These are phyloP conservation scores for Rhagonycha lutea DNA, from an alignment of 2,888 invertebrate species.

Conservation along the genomic window DNA sequence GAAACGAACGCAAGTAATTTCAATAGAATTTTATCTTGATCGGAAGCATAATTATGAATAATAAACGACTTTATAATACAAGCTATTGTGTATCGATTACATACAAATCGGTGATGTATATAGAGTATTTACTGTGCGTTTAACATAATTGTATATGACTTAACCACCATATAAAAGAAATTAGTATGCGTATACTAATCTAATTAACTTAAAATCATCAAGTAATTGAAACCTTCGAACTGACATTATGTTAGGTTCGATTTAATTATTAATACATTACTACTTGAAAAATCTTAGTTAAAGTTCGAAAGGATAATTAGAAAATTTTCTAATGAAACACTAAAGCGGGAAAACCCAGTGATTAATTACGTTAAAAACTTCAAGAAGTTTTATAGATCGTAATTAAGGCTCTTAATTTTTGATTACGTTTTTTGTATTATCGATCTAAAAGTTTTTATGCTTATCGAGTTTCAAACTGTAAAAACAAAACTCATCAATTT, in stretches of 20 bases:
- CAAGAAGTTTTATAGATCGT: neutral
- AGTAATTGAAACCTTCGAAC: too few species aligned
- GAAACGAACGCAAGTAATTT: neutral
- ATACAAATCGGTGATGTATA: neutral
- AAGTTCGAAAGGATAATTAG: neutral
- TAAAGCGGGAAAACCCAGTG: neutral
- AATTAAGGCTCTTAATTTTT: neutral
- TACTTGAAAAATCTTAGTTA: too few species aligned
- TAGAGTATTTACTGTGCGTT: neutral
- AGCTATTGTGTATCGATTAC: neutral
- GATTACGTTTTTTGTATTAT: neutral
- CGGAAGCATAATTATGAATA: neutral
- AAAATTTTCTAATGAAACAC: neutral
- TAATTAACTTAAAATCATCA: too few species aligned
- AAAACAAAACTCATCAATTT: neutral
- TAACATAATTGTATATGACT: neutral
- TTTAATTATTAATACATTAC: too few species aligned
- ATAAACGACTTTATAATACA: neutral
- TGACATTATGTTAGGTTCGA: too few species aligned
- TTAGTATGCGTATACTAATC: neutral
- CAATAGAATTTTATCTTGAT: neutral
- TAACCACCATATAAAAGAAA: neutral
- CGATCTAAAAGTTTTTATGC: neutral
- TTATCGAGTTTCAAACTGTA: neutral
- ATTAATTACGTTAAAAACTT: neutral